phyloP scores from a whole-genome alignment of 2,113 vertebrate genomes.

The Accipiter cooperii region DNA sequence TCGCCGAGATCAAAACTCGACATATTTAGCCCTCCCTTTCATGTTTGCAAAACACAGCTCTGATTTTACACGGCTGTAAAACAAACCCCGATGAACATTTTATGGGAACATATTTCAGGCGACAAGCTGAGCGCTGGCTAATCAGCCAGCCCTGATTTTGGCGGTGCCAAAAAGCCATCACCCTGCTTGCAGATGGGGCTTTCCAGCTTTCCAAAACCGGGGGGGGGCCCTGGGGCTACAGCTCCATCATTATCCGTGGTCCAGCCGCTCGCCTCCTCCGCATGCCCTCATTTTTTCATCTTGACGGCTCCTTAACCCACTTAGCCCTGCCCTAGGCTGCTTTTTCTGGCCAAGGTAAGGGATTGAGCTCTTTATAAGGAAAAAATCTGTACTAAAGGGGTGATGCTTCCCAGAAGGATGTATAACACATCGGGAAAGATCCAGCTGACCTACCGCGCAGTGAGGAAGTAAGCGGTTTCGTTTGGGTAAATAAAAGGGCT shows the following conservation, averaged over 20 bases:
- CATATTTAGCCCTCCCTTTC: not conserved
- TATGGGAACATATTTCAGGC: not conserved
- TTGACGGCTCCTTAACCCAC: not conserved
- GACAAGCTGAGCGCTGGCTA: not conserved
- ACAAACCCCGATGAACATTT: not conserved
- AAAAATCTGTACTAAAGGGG: not conserved
- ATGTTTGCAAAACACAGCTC: not conserved
- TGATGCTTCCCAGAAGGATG: not conserved
- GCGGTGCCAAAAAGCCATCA: not conserved
- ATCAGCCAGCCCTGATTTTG: not conserved
- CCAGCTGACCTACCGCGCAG: fast-evolving
- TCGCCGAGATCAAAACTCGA: not conserved
- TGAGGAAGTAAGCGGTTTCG: not conserved
- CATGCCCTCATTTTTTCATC: not conserved
- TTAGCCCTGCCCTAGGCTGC: not conserved
- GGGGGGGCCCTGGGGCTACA: not conserved
- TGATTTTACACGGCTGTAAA: not conserved
- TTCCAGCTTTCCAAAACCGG: not conserved
- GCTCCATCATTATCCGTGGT: not conserved
- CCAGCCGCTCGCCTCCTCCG: not conserved
- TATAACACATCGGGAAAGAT: not conserved
- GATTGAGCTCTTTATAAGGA: not conserved
- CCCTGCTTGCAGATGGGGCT: not conserved
- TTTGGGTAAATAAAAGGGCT: not conserved
- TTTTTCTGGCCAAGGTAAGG: not conserved